These are phyloP conservation scores for Corydoras maculifer DNA, from an alignment of 2,113 vertebrate genomes.

Conservation along the genomic window DNA sequence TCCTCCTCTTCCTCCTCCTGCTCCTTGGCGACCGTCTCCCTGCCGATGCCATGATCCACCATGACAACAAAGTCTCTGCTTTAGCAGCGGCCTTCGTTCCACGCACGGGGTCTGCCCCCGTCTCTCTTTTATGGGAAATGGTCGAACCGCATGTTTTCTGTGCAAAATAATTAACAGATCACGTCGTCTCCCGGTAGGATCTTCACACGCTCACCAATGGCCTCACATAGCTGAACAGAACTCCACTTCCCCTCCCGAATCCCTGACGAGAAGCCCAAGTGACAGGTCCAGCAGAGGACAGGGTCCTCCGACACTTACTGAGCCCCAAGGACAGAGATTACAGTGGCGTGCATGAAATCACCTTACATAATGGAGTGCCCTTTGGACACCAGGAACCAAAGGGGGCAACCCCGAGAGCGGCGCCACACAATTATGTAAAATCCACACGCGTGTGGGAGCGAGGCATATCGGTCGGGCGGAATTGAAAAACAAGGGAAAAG, in stretches of 20 bases:
- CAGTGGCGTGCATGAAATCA: slow-evolving; percentile 48
- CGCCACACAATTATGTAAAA: slow-evolving; percentile 45
- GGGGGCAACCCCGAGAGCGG: background rate
- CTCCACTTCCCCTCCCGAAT: no score
- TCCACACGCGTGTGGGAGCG: background rate
- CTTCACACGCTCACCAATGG: no score
- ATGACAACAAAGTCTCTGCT: slow-evolving; percentile 12
- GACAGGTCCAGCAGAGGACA: slow-evolving; percentile 36
- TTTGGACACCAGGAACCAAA: background rate
- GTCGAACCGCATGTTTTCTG: background rate
- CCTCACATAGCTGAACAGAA: no score
- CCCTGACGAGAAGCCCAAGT: slow-evolving; percentile 29
- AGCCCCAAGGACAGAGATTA: slow-evolving; percentile 40
- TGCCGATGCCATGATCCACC: background rate
- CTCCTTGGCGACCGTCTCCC: background rate
- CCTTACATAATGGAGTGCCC: slow-evolving; percentile 50
- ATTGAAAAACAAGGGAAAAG: no score
- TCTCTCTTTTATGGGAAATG: background rate
- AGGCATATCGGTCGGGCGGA: background rate
- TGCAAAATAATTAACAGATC: no score
- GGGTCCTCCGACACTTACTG: slow-evolving; percentile 31
- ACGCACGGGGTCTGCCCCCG: background rate
- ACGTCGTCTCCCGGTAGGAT: no score
- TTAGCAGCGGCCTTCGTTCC: slow-evolving; percentile 23
- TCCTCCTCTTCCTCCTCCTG: background rate